Evolutionary conservation across 2,113 vertebrate genomes (phyloP).

Genomic region (Cyanoramphus novaezelandiae): DNA sequence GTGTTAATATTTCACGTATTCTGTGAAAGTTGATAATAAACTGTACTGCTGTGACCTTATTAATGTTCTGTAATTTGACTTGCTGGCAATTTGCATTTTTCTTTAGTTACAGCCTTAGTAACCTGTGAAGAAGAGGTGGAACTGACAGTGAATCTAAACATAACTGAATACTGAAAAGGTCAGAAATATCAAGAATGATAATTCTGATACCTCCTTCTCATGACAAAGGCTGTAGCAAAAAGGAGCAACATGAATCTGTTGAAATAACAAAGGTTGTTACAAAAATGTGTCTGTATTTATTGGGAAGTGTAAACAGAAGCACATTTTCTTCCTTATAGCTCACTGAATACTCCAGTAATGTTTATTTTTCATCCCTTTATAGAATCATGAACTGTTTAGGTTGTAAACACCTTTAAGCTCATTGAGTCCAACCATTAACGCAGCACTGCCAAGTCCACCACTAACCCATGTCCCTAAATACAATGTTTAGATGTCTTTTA

Average conservation of each 20-base stretch:
- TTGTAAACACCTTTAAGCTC: not conserved
- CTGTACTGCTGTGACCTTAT: conserved; percentile 54
- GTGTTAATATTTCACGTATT: conserved; percentile 16
- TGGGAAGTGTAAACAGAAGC: not conserved
- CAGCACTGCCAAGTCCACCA: not conserved
- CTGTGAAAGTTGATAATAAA: conserved; percentile 48
- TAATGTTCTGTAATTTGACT: conserved; percentile 49
- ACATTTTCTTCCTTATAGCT: not conserved
- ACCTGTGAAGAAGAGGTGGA: conserved; percentile 2
- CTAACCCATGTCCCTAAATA: not conserved
- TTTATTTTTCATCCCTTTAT: not conserved
- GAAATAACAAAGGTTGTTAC: not conserved
- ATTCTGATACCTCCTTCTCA: not conserved
- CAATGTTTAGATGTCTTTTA: no score
- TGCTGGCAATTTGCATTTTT: conserved; percentile 16
- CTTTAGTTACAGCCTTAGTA: conserved; percentile 7
- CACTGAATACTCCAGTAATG: not conserved
- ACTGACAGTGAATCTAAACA: conserved; percentile 18
- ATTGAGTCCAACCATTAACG: not conserved
- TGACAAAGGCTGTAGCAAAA: not conserved
- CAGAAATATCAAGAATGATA: conserved; percentile 17
- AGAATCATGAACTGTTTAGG: rapidly evolving
- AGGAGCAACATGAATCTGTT: not conserved
- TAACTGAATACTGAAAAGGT: conserved; percentile 25
- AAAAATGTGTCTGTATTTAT: not conserved